These are phyloP conservation scores for Aulostomus chinensis DNA, from an alignment of 2,797 vertebrate species.

Conservation along the genomic window DNA sequence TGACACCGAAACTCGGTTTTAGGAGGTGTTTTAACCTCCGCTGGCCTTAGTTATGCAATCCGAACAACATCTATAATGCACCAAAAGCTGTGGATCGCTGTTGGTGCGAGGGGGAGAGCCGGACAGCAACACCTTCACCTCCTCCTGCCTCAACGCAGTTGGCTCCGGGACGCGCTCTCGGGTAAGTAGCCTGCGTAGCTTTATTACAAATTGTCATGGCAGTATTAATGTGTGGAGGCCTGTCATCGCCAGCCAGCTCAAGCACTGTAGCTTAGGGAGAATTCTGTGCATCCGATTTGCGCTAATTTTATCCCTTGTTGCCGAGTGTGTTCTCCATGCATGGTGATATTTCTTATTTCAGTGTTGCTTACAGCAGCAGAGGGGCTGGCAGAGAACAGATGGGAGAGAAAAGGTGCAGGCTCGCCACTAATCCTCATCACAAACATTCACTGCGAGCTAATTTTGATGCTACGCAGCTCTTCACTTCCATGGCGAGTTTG, in stretches of 20 bases:
- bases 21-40: conserved; percentile 62
- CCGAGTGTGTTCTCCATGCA: conserved; percentile 51
- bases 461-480: conserved; percentile 41
- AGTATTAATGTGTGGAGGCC: conserved; percentile 69
- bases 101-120: conserved; percentile 43
- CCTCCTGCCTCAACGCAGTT: conserved; percentile 67
- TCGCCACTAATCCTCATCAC: conserved; percentile 49
- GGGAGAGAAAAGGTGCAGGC: conserved; percentile 41
- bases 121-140: conserved; percentile 69
- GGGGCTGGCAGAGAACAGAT: conserved; percentile 67
- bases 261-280: conserved; percentile 32
- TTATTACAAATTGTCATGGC: conserved; percentile 71
- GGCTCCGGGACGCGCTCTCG: conserved; percentile 74
- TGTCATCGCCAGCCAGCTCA: conserved; percentile 57
- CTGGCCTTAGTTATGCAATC: conserved; percentile 68
- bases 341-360: conserved; percentile 71
- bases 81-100: conserved; percentile 52
- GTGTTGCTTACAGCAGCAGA: conserved; percentile 75
- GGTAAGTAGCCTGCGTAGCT: conserved; percentile 80
- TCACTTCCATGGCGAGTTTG: conserved; percentile 44
- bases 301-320: conserved; percentile 78
- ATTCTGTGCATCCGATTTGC: conserved; percentile 65
- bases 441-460: conserved; percentile 44
- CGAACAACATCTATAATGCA: conserved; percentile 59
- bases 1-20: conserved; percentile 64